These are phyloP conservation scores for Lagopus muta DNA, from an alignment of 2,113 vertebrate genomes.

Conservation along the genomic window DNA sequence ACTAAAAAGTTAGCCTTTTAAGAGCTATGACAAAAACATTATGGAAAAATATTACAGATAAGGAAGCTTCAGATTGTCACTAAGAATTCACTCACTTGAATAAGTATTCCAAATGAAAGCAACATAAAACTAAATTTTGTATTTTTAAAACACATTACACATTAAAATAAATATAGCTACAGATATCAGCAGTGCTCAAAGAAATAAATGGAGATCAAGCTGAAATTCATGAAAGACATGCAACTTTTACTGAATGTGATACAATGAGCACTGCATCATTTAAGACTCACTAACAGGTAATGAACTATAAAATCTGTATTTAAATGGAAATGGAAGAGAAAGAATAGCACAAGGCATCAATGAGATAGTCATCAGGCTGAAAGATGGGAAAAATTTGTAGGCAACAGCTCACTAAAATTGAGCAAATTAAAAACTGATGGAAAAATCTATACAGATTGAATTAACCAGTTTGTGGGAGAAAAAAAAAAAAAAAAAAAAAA, in stretches of 20 bases:
- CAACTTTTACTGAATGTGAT: slow-evolving; percentile 71
- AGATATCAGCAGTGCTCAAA: slow-evolving; percentile 53
- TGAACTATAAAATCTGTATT: slow-evolving; percentile 80
- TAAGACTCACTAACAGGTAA: slow-evolving; percentile 80
- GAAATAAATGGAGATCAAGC: slow-evolving; percentile 72
- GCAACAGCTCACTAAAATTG: slow-evolving; percentile 71
- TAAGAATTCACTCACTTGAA: slow-evolving; percentile 51
- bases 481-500: too few species aligned
- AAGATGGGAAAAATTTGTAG: slow-evolving; percentile 68
- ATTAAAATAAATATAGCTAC: slow-evolving; percentile 55
- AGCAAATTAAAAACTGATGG: slow-evolving; percentile 73
- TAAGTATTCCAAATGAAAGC: slow-evolving; percentile 52
- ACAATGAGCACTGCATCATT: slow-evolving; percentile 67
- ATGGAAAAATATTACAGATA: background rate
- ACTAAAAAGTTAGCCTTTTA: background rate
- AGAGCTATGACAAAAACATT: slow-evolving; percentile 16
- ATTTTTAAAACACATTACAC: slow-evolving; percentile 73
- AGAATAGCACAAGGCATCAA: slow-evolving; percentile 49
- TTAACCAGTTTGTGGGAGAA: slow-evolving; percentile 41
- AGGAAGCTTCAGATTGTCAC: background rate
- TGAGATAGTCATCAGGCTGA: slow-evolving; percentile 20
- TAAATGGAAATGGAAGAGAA: slow-evolving; percentile 70
- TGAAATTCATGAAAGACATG: slow-evolving; percentile 68
- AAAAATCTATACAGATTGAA: slow-evolving; percentile 71
- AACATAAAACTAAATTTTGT: slow-evolving; percentile 55